A percentile compares a stretch with the other conserved stretches of the same genome.
Conservation (phyloP, 2,113 vertebrate genomes). For the Capreolus pygargus region DNA sequence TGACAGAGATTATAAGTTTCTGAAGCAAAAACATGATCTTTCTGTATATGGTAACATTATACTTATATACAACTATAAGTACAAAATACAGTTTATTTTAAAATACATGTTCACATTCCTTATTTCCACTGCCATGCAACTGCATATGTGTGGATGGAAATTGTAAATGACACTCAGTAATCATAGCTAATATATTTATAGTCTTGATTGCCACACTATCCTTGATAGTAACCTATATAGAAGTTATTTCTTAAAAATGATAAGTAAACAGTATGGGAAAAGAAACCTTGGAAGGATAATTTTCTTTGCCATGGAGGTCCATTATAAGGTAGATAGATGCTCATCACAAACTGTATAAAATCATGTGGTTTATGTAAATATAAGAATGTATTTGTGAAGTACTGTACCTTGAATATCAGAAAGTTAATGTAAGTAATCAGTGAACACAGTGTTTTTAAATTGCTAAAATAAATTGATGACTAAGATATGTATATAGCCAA, state of each 20-base stretch:
- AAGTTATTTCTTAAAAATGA: slow-evolving; percentile 5
- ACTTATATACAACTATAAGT: neutral
- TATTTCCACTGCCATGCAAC: neutral
- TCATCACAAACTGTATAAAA: neutral
- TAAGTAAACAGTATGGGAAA: neutral
- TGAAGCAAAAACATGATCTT: neutral
- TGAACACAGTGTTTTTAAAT: neutral
- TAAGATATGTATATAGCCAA: neutral
- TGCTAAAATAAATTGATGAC: neutral
- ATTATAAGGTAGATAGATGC: neutral
- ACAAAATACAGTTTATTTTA: neutral
- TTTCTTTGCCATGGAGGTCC: neutral
- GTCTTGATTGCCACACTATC: neutral
- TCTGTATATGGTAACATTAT: neutral
- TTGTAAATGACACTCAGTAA: neutral
- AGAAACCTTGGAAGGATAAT: neutral
- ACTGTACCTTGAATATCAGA: neutral
- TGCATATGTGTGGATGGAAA: neutral
- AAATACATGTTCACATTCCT: neutral
- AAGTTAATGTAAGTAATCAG: neutral
- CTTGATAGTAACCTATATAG: neutral
- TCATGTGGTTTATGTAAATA: neutral
- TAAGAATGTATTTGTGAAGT: neutral
- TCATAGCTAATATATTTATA: neutral
- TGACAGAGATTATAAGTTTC: neutral